A percentile compares a stretch with the other conserved stretches of the same genome.
Conservation (phyloP, 2,113 vertebrate species). For the Climacteris rufus region DNA sequence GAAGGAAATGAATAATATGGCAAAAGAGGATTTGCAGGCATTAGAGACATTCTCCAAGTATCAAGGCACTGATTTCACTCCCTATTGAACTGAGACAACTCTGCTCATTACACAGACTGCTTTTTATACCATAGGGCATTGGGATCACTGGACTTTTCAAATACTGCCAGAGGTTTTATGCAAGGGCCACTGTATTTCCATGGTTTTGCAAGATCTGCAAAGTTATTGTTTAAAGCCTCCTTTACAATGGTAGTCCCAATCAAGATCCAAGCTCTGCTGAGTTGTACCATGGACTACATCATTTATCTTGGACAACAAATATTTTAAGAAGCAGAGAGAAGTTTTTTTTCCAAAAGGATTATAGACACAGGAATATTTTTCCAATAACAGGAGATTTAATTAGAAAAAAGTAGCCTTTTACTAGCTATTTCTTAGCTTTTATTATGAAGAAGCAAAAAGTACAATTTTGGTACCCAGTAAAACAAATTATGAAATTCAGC, state of each 20-base stretch:
- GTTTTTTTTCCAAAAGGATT: not conserved
- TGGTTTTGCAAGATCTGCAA: not conserved
- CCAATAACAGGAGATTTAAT: not conserved
- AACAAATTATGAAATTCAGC: not conserved
- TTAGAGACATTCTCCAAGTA: not conserved
- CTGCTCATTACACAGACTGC: not conserved
- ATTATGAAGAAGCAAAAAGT: not conserved
- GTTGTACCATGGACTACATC: not conserved
- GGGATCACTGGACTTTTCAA: conserved; percentile 10
- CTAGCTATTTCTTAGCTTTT: not conserved
- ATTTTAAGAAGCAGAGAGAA: not conserved
- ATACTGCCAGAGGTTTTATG: not conserved
- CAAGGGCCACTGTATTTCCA: not conserved
- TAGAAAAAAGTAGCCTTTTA: not conserved
- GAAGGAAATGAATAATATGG: conserved; percentile 18
- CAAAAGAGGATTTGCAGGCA: not conserved
- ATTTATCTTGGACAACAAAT: not conserved
- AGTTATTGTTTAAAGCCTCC: not conserved
- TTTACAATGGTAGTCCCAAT: not conserved
- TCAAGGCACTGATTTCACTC: not conserved
- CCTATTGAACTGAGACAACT: not conserved
- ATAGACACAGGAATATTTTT: not conserved
- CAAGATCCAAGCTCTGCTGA: not conserved
- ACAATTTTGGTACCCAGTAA: not conserved
- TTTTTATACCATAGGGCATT: not conserved